Evolutionary conservation across 2,888 invertebrate genomes (phyloP).

Genomic region (Caenorhabditis uteleia): DNA sequence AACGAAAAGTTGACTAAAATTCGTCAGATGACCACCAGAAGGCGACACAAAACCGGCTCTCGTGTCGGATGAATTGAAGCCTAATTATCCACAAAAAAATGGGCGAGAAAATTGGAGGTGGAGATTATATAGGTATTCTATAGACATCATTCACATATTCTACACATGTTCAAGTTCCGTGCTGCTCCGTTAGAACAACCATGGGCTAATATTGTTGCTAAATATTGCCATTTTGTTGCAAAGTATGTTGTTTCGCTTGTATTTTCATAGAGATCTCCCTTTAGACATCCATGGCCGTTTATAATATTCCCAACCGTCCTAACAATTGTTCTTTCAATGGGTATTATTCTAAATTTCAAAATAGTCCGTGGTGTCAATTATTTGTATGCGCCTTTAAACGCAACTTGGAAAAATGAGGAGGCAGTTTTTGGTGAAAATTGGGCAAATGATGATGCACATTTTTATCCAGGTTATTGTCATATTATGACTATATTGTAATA

Average conservation of each 20-base stretch:
- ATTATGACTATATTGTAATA: not conserved
- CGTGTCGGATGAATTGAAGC: no score
- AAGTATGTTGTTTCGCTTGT: constrained; percentile 29
- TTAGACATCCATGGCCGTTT: constrained; percentile 59
- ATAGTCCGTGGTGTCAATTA: constrained; percentile 55
- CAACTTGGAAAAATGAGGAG: constrained; percentile 61
- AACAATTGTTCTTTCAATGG: constrained; percentile 49
- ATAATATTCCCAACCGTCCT: constrained; percentile 56
- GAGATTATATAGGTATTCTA: no score
- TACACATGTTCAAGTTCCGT: no score
- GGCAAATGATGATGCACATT: constrained; percentile 53
- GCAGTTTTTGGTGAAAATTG: constrained; percentile 57
- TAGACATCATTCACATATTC: no score
- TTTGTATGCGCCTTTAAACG: constrained; percentile 61
- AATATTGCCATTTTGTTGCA: constrained; percentile 56
- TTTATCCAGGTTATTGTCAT: constrained; percentile 44
- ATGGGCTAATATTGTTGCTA: constrained; percentile 54
- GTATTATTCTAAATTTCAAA: constrained; percentile 53
- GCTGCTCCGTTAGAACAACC: constrained; percentile 55
- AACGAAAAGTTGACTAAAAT: no score
- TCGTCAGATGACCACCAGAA: no score
- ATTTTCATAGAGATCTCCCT: constrained; percentile 2
- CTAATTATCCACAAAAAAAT: no score
- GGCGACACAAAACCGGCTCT: no score
- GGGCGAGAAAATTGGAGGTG: no score